Evolutionary conservation across 1,140 invertebrate species (phyloP).

Genomic region (Paracyclopina nana): DNA sequence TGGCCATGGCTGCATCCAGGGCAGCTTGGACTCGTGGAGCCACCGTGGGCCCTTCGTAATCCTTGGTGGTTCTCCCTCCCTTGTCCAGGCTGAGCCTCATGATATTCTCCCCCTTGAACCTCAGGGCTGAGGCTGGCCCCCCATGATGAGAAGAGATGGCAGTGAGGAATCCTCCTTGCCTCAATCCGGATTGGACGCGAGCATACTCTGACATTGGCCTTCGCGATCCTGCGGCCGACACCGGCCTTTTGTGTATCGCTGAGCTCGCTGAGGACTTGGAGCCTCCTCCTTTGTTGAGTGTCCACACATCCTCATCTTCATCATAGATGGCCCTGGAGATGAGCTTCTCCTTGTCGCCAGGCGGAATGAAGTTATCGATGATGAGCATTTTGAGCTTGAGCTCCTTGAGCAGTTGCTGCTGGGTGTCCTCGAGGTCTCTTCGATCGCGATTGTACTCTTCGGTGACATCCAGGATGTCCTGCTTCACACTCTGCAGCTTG

Average conservation of each 20-base stretch:
- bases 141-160: slow-evolving; percentile 1
- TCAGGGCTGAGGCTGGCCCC: too few species aligned
- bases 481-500: slow-evolving; percentile 36
- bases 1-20: slow-evolving; percentile 42
- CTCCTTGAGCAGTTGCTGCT: slow-evolving; percentile 48
- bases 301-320: slow-evolving; percentile 49
- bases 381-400: slow-evolving; percentile 63
- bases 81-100: slow-evolving; percentile 57
- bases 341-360: slow-evolving; percentile 67
- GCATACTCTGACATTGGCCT: slow-evolving; percentile 53
- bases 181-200: slow-evolving; percentile 23
- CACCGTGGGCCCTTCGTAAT: slow-evolving; percentile 49
- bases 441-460: slow-evolving; percentile 57
- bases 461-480: slow-evolving; percentile 58
- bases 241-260: slow-evolving; percentile 34
- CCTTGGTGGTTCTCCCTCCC: slow-evolving; percentile 49
- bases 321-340: slow-evolving; percentile 51
- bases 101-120: slow-evolving; percentile 56
- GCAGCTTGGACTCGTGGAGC: slow-evolving; percentile 49
- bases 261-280: slow-evolving; percentile 23
- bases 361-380: slow-evolving; percentile 91
- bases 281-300: not conserved
- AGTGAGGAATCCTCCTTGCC: too few species aligned
- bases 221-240: slow-evolving; percentile 38
- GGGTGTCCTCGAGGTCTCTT: slow-evolving; percentile 54